phyloP scores from a whole-genome alignment of 2,797 vertebrate species.

The Neostethus bicornis region DNA sequence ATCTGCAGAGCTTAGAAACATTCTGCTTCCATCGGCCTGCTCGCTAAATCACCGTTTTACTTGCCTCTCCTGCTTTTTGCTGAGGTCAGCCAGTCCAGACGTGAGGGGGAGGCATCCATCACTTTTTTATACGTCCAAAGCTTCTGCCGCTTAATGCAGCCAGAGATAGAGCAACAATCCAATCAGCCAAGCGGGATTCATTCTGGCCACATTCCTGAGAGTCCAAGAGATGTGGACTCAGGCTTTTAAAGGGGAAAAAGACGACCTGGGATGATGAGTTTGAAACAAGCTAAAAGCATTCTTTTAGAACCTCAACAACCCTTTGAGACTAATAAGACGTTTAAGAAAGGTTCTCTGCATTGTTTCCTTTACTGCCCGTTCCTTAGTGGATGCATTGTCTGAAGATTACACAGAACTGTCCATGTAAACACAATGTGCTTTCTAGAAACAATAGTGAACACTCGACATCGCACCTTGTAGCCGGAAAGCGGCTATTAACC shows the following conservation, averaged over 20 bases:
- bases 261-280: constrained; percentile 21
- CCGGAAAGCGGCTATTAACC: constrained; percentile 60
- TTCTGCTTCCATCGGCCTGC: constrained; percentile 31
- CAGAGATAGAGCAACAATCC: constrained; percentile 65
- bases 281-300: constrained; percentile 26
- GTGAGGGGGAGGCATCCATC: constrained; percentile 84
- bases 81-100: constrained; percentile 86
- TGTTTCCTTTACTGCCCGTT: constrained; percentile 33
- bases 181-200: constrained; percentile 66
- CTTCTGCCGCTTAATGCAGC: constrained; percentile 59
- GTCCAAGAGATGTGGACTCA: constrained; percentile 47
- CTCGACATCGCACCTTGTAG: constrained; percentile 25
- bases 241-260: neutral
- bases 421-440: constrained; percentile 47
- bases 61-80: constrained; percentile 82
- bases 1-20: constrained; percentile 53
- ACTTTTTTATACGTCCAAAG: constrained; percentile 80
- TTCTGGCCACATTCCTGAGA: constrained; percentile 56
- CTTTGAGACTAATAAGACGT: constrained; percentile 56
- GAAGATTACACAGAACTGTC: constrained; percentile 22
- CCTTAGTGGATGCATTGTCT: constrained; percentile 39
- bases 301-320: constrained; percentile 56
- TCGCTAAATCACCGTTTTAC: constrained; percentile 68
- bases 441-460: constrained; percentile 39
- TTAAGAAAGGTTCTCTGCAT: constrained; percentile 46